Evolutionary conservation across 2,888 invertebrate species (phyloP), one percentile per base, ranked within the genome.

Genomic region (Margaritifera margaritifera): DNA sequence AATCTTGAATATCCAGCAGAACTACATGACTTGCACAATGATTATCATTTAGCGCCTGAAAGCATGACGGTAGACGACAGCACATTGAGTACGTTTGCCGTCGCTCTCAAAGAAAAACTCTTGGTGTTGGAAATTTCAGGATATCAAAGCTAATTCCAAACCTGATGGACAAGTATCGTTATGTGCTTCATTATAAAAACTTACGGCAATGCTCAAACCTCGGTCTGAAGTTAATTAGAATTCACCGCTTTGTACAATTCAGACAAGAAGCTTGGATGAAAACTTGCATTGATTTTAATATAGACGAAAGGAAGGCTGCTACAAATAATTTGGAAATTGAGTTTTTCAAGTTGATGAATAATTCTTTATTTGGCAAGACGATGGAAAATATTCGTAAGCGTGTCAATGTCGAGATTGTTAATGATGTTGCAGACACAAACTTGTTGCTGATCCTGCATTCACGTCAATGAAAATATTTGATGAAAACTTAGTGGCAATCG

Each of bases 1-100:
- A 90, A 91, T 73, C 68, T 91, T 52, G 80, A 86, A 54, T 90
- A 90, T 79, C 89, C 90, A 3, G 22, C 78, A n/a, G 64, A 82
- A 6, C 65, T 89, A 52, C 89, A 90, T 69, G 82, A 86, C 53
- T 53, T 60, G 5, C 90, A 86, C 62, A 80, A 83, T 71, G 85
- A 86, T 72, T 83, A 83, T 67, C 86, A 87, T 18, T 69, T 85
- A 4, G 70, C 74, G 54, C 82, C 85, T 60, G 80, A 85, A 68
- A 76, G 74, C 55, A 62, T 66, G n/a, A 66, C 18, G 1, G 53
- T 74, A 1, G 11, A 50, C 19, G 63, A 67, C 27, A 64, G 66
- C 24, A 59, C 57, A 27, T 42, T 74, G 24, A 71, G 69, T 22
- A 55, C 64, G n/a, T n/a, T n/a, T n/a, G n/a, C n/a, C n/a, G n/a